Conservation (phyloP, 2,797 vertebrate species). For the Craterocephalus amniculus region DNA sequence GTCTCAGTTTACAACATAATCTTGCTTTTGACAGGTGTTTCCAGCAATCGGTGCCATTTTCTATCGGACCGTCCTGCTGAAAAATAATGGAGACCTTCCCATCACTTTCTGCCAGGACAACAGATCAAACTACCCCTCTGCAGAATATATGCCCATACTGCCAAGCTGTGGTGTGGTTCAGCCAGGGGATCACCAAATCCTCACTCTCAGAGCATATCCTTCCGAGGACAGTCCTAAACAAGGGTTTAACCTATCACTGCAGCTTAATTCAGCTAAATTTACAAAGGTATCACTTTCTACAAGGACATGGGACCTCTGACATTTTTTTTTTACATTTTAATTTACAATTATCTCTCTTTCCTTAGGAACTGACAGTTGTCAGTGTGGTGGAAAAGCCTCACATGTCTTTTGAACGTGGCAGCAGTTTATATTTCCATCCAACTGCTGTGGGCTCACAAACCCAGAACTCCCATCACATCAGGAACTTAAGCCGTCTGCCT, state of each 20-base stretch:
- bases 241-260: conserved; percentile 80
- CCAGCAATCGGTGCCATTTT: conserved; percentile 78
- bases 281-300: conserved; percentile 82
- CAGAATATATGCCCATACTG: conserved; percentile 73
- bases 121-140: conserved; percentile 47
- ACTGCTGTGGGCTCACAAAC: conserved; percentile 82
- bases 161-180: conserved; percentile 85
- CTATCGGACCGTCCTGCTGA: conserved; percentile 85
- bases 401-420: conserved; percentile 83
- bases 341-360: conserved; percentile 23
- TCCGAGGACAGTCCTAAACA: conserved; percentile 67
- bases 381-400: conserved; percentile 80
- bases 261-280: conserved; percentile 86
- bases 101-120: conserved; percentile 85
- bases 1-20: not conserved
- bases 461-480: conserved; percentile 79
- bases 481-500: conserved; percentile 85
- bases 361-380: conserved; percentile 85
- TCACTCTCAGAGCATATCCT: conserved; percentile 84
- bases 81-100: conserved; percentile 83
- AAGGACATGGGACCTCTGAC: not conserved
- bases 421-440: conserved; percentile 87
- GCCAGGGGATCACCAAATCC: conserved; percentile 87
- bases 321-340: not conserved
- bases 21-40: conserved; percentile 82